Conservation (phyloP, 1,140 invertebrate genomes). For the Lordiphosa collinella region DNA sequence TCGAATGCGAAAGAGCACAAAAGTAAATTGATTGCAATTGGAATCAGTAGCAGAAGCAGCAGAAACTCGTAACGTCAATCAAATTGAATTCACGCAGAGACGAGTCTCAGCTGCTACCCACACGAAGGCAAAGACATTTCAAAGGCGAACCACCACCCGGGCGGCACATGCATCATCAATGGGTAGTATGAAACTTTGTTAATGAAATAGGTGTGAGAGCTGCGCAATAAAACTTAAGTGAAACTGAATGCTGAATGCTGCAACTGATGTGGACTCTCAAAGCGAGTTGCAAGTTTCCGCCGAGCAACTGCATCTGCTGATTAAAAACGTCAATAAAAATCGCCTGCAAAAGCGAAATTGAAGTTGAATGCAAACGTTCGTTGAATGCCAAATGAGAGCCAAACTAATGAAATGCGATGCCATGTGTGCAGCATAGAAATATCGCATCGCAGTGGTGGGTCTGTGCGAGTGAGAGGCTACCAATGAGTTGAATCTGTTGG, state of each 20-base stretch:
- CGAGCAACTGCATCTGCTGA: slow-evolving; percentile 50
- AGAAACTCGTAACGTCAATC: slow-evolving; percentile 76
- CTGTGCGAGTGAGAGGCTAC: background rate
- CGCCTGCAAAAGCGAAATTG: slow-evolving; percentile 60
- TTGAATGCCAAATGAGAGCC: slow-evolving; percentile 69
- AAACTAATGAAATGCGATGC: slow-evolving; percentile 61
- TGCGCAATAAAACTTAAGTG: slow-evolving; percentile 74
- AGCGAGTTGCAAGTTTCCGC: slow-evolving; percentile 2
- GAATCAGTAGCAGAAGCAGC: slow-evolving; percentile 68
- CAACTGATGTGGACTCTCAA: slow-evolving; percentile 22
- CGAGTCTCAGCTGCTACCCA: slow-evolving; percentile 17
- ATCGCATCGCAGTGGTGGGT: background rate
- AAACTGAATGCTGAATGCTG: slow-evolving; percentile 50
- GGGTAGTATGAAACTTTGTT: slow-evolving; percentile 66
- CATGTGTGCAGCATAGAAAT: slow-evolving; percentile 7
- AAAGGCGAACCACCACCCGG: background rate
- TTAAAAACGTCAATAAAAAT: slow-evolving; percentile 78
- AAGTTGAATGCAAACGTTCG: slow-evolving; percentile 62
- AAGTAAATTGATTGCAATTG: slow-evolving; percentile 78
- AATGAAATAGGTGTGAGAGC: slow-evolving; percentile 68
- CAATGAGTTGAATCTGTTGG: too few species aligned
- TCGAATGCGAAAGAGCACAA: slow-evolving; percentile 66
- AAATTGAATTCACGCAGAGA: slow-evolving; percentile 73
- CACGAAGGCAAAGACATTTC: slow-evolving; percentile 26
- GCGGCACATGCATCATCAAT: slow-evolving; percentile 42